Conservation (phyloP, 2,113 vertebrate species). For the Apeltes quadracus region DNA sequence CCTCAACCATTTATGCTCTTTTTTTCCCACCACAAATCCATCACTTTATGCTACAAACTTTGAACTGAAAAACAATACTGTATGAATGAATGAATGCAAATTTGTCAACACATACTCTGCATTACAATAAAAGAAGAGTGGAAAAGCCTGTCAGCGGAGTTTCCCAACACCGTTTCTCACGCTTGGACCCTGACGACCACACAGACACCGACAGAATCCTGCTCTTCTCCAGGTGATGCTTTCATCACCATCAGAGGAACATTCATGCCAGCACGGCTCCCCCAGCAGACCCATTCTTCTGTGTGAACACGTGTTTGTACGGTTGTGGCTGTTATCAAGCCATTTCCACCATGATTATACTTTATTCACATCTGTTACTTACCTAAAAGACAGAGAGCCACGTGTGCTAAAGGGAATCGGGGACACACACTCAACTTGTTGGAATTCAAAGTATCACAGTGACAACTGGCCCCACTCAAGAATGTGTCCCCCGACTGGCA, state of each 20-base stretch:
- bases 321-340: conserved; percentile 22
- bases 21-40: not conserved
- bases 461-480: not conserved
- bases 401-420: not conserved
- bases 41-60: no score
- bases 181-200: conserved; percentile 7
- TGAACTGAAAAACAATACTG: not conserved
- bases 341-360: not conserved
- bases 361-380: not conserved
- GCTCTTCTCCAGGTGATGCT: not conserved
- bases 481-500: not conserved
- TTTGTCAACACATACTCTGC: no score
- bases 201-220: not conserved
- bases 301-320: conserved; percentile 1
- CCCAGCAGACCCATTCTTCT: no score
- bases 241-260: no score
- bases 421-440: not conserved
- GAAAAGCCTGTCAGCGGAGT: not conserved
- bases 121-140: not conserved
- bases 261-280: no score
- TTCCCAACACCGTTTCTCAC: not conserved
- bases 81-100: no score
- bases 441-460: not conserved
- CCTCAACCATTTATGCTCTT: not conserved
- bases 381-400: not conserved